phyloP scores from a whole-genome alignment of 2,888 invertebrate species.

The Podabrus alpinus region DNA sequence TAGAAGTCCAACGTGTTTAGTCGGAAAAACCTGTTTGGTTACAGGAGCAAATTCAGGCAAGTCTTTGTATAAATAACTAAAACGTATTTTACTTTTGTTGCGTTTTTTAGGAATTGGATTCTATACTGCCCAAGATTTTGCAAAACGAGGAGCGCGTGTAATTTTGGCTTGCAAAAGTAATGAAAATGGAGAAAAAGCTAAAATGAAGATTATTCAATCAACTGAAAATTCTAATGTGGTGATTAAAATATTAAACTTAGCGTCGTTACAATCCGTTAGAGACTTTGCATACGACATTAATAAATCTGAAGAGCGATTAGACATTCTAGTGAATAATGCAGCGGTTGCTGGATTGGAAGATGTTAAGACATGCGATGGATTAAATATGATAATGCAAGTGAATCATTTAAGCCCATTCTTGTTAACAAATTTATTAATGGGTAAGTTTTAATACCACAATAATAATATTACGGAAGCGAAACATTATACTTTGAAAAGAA shows the following conservation, averaged over 20 bases:
- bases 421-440: constrained; percentile 66
- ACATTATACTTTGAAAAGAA: not conserved
- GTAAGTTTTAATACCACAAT: constrained; percentile 45
- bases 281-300: constrained; percentile 65
- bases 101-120: constrained; percentile 53
- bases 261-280: constrained; percentile 61
- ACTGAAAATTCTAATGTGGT: constrained; percentile 49
- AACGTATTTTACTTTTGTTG: not conserved
- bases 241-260: constrained; percentile 58
- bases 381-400: constrained; percentile 66
- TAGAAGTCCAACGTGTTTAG: constrained; percentile 42
- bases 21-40: constrained; percentile 48
- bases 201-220: constrained; percentile 40
- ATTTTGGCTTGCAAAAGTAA: constrained; percentile 60
- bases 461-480: not conserved
- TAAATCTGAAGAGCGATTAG: constrained; percentile 59
- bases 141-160: constrained; percentile 58
- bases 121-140: constrained; percentile 53
- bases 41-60: constrained; percentile 48
- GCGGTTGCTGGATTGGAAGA: constrained; percentile 59
- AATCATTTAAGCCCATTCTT: constrained; percentile 69
- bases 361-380: constrained; percentile 62
- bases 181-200: constrained; percentile 40
- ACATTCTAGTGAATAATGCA: constrained; percentile 69
- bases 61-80: not conserved